Evolutionary conservation across 2,888 invertebrate genomes (phyloP).

Genomic region (Aethes cnicana): DNA sequence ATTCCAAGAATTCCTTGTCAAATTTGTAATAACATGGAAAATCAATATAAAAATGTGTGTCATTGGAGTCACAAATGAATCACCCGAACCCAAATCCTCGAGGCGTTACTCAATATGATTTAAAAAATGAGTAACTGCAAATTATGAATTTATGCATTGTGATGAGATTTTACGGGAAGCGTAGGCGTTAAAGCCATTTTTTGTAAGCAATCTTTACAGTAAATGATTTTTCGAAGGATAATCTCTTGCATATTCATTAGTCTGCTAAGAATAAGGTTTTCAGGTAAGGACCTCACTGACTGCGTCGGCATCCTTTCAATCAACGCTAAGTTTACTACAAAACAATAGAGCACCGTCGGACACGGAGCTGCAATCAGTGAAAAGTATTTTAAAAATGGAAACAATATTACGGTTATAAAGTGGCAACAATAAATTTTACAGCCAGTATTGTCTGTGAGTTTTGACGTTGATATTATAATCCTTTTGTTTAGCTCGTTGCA

Average conservation of each 20-base stretch:
- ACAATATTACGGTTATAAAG: constrained; percentile 48
- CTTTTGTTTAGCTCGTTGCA: constrained; percentile 51
- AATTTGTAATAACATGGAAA: constrained; percentile 33
- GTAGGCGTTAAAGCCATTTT: neutral
- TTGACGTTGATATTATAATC: constrained; percentile 46
- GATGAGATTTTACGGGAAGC: neutral
- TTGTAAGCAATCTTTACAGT: constrained; percentile 7
- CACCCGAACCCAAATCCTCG: constrained; percentile 42
- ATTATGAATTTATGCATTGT: constrained; percentile 15
- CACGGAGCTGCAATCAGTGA: constrained; percentile 48
- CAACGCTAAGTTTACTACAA: constrained; percentile 46
- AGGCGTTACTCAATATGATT: constrained; percentile 25
- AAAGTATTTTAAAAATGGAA: constrained; percentile 40
- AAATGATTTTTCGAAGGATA: constrained; percentile 35
- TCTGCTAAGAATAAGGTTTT: constrained; percentile 36
- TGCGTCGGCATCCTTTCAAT: constrained; percentile 57
- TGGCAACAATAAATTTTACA: constrained; percentile 63
- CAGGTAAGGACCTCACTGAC: constrained; percentile 54
- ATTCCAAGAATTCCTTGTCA: constrained; percentile 6
- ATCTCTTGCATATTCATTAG: constrained; percentile 51
- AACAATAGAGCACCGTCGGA: constrained; percentile 48
- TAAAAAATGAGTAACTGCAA: constrained; percentile 16
- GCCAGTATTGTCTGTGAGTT: constrained; percentile 52
- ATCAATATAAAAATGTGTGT: constrained; percentile 42
- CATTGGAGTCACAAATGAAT: constrained; percentile 38